A percentile compares a stretch with the other conserved stretches of the same genome.
These are phyloP conservation scores for Ostrea edulis DNA, from an alignment of 1,140 invertebrate species.

Conservation along the genomic window DNA sequence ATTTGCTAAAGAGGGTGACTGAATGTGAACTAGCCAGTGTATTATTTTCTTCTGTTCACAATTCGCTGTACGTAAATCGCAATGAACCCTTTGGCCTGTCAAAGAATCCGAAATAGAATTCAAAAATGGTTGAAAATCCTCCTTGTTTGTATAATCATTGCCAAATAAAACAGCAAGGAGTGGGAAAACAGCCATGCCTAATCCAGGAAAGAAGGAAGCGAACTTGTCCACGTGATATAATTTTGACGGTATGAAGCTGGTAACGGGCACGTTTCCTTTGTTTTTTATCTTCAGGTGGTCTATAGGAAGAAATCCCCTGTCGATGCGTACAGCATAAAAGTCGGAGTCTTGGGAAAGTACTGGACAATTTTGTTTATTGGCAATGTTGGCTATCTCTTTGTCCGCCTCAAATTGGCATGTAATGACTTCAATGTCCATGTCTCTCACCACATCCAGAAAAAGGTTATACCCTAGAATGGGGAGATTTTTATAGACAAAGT, in stretches of 20 bases:
- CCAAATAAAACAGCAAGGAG: conserved; percentile 89
- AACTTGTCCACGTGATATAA: conserved; percentile 87
- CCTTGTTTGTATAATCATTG: conserved; percentile 86
- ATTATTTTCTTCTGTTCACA: conserved; percentile 85
- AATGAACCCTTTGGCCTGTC: conserved; percentile 42
- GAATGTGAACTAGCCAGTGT: conserved; percentile 86
- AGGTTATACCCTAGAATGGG: conserved; percentile 84
- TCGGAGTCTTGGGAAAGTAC: conserved; percentile 94
- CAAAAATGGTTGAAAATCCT: not conserved
- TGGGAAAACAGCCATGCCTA: conserved; percentile 86
- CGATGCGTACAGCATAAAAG: conserved; percentile 91
- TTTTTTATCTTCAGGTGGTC: conserved; percentile 82
- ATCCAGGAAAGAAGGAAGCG: conserved; percentile 83
- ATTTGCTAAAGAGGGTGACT: conserved; percentile 67
- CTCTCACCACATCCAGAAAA: conserved; percentile 85
- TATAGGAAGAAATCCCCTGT: conserved; percentile 87
- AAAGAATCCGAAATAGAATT: not conserved
- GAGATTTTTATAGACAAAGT: conserved; percentile 64
- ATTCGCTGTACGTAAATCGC: conserved; percentile 78
- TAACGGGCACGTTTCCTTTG: conserved; percentile 41
- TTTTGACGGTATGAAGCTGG: conserved; percentile 37
- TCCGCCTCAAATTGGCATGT: conserved; percentile 93
- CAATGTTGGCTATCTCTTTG: conserved; percentile 88
- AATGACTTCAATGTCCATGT: conserved; percentile 84
- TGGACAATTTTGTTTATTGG: conserved; percentile 88